Base-by-base conservation (phyloP, 1,140 invertebrate genomes). In the Leptinotarsa undecemlineata region DNA sequence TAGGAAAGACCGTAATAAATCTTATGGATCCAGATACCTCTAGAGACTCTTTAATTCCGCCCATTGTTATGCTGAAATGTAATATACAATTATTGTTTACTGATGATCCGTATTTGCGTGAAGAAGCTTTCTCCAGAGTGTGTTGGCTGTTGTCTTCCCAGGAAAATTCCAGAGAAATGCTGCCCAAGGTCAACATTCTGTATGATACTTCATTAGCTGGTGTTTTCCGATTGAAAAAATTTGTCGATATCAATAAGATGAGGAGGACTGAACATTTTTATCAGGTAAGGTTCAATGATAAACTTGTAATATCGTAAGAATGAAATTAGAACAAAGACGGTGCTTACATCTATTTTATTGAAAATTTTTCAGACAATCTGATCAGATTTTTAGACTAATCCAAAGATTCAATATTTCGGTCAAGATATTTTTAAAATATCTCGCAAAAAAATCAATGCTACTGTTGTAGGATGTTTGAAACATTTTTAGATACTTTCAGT, bases 1-100 rank as follows among this genome's bases (percentile, higher is more conserved):
- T 90, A 20, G 88, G 90, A 1, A 86, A 89, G 80, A 87, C 88
- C 51, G 83, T 92, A 48, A 86, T 89, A 33, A 90, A 89, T 79
- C 88, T 91, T 42, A 81, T 91, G 14, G 90, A 92, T 82, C 86
- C 88, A 3, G 90, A 92, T 77, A 86, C 71, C 1, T 77, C 78
- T 4, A 74, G 76, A 69, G 66, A 68, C 20, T 63, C 76, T 21
- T 47, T 21, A 2, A 61, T 80, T n/a, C 74, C 77, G 15, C 48
- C 68, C 26, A 67, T 77, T 20, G 60, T 68, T 23, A 76, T 80
- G 78, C 33, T 89, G 4, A 87, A 86, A 78, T 85, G 86, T n/a
- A 89, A 89, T 78, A 77, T 86, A 14, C 80, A 86, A 60, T 77
- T 88, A n/a, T 76, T 89, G 17, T 88, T 87, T 74, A 80, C 84